Evolutionary conservation across 1,140 invertebrate genomes (phyloP).

Genomic region (Aphelenchoides fujianensis): DNA sequence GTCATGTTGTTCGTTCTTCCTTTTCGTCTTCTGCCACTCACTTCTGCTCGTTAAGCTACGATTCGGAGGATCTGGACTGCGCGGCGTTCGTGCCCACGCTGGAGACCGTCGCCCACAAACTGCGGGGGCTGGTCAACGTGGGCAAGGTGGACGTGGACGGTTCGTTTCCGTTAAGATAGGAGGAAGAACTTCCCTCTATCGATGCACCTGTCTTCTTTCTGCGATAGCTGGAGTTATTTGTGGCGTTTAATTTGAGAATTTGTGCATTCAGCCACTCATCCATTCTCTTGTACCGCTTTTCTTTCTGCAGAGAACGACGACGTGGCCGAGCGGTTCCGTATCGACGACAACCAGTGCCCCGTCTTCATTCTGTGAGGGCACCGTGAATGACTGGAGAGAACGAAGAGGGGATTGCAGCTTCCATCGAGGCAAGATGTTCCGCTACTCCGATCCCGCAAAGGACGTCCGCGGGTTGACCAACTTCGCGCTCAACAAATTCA

Average conservation of each 20-base stretch:
- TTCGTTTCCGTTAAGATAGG: background rate
- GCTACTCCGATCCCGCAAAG: conserved; percentile 60
- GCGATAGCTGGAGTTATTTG: background rate
- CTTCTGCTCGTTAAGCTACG: conserved; percentile 47
- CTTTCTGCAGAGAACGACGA: conserved; percentile 47
- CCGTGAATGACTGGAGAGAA: conserved; percentile 1
- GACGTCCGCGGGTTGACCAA: conserved; percentile 54
- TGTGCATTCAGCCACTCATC: background rate
- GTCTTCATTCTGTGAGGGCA: conserved; percentile 55
- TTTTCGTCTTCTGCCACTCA: background rate
- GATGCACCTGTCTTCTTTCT: background rate
- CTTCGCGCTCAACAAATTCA: conserved; percentile 60
- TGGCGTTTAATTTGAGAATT: background rate
- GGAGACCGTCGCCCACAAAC: conserved; percentile 62
- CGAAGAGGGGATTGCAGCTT: conserved; percentile 52
- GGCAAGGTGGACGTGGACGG: conserved; percentile 58
- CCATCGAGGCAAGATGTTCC: conserved; percentile 62
- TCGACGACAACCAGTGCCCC: conserved; percentile 59
- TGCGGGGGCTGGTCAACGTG: conserved; percentile 58
- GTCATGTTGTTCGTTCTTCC: conserved; percentile 60
- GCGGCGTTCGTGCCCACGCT: conserved; percentile 57
- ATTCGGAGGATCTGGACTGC: conserved; percentile 58
- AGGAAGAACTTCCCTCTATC: background rate
- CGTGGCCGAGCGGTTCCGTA: conserved; percentile 56
- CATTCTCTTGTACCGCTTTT: too few species aligned